Percentiles rank a stretch among this genome's conserved stretches.
These are phyloP conservation scores for Coregonus ussuriensis DNA, from an alignment of 2,797 vertebrate species.

Conservation along the genomic window DNA sequence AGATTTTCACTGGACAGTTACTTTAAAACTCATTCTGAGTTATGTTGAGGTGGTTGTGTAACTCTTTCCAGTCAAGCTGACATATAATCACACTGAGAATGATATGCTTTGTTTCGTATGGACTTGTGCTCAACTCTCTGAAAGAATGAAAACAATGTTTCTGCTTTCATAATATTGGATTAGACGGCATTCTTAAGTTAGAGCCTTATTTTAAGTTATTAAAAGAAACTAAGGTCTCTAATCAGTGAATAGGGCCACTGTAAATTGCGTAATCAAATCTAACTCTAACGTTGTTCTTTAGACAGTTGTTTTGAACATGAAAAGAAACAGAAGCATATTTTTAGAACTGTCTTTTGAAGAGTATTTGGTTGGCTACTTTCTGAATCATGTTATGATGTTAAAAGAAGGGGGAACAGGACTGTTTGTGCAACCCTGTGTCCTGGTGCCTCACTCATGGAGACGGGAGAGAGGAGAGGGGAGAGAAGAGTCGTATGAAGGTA, in stretches of 20 bases:
- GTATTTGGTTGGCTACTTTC: background rate
- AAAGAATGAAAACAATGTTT: background rate
- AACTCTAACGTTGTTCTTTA: background rate
- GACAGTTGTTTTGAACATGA: constrained; percentile 15
- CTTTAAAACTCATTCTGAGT: constrained; percentile 5
- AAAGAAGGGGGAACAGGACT: background rate
- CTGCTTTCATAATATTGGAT: background rate
- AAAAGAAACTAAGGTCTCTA: background rate
- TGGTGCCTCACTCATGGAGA: background rate
- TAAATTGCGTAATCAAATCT: background rate
- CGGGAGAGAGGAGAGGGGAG: background rate
- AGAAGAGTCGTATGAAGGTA: too few species aligned
- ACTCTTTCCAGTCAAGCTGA: constrained; percentile 24
- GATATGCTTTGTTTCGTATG: constrained; percentile 10
- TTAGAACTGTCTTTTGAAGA: constrained; percentile 2
- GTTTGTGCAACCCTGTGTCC: constrained; percentile 35
- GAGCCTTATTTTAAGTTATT: constrained; percentile 15
- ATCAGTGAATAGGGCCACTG: background rate
- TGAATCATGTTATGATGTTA: background rate
- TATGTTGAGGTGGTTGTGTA: constrained; percentile 31
- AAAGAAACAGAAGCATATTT: background rate
- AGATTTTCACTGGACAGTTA: too few species aligned
- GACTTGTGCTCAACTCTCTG: background rate
- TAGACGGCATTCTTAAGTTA: background rate
- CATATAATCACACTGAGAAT: background rate